phyloP scores from a whole-genome alignment of 2,888 invertebrate species.

The Pardosa pseudoannulata region DNA sequence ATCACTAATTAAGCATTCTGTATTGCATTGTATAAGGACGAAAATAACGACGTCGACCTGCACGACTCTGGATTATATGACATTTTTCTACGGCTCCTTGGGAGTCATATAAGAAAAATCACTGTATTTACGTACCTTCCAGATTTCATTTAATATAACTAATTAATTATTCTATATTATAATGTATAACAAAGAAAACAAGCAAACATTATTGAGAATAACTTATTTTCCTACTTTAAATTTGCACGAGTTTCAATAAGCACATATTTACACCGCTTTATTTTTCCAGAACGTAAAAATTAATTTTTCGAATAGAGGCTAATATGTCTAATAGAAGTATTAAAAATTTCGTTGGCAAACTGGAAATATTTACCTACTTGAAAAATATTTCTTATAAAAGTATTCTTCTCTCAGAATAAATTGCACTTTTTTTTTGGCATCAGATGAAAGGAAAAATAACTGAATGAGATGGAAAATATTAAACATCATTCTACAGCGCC shows the following conservation, averaged over 20 bases:
- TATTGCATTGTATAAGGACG: too few species aligned
- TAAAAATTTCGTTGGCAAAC: background rate
- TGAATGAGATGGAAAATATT: constrained; percentile 6
- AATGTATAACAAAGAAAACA: too few species aligned
- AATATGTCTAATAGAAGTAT: background rate
- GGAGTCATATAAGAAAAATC: too few species aligned
- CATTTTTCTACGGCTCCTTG: too few species aligned
- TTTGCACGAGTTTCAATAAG: background rate
- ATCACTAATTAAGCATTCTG: too few species aligned
- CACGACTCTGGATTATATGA: too few species aligned
- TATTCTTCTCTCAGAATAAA: background rate
- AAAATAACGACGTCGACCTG: too few species aligned
- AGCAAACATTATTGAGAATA: too few species aligned
- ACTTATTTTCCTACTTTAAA: background rate
- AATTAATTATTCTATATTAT: too few species aligned
- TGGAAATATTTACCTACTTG: background rate
- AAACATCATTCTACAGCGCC: background rate
- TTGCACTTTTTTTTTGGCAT: background rate
- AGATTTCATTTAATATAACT: too few species aligned
- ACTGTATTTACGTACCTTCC: too few species aligned
- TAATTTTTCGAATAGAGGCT: background rate
- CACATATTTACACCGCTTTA: background rate
- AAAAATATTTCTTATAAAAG: background rate
- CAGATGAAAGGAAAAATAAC: background rate
- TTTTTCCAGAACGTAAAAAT: background rate